Conservation (phyloP, 2,888 invertebrate genomes). For the Lobophora halterata region DNA sequence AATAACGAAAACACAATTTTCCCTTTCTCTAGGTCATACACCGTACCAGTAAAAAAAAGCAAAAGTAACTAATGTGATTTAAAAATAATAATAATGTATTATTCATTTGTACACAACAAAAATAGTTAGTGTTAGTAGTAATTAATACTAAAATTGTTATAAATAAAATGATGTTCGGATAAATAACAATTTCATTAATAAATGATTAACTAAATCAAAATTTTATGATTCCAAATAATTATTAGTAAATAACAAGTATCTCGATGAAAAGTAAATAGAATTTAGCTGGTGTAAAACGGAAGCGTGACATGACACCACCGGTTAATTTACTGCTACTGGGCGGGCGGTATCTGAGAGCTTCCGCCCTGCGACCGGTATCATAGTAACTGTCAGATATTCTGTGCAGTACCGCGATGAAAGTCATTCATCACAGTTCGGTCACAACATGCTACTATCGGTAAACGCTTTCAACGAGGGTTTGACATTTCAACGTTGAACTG, state of each 20-base stretch:
- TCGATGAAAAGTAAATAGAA: too few relatives aligned
- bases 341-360: conserved; percentile 64
- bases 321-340: conserved; percentile 61
- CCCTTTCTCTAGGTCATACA: conserved; percentile 38
- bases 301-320: conserved; percentile 50
- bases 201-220: too few relatives aligned
- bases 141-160: too few relatives aligned
- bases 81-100: too few relatives aligned
- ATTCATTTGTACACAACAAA: too few relatives aligned
- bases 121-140: too few relatives aligned
- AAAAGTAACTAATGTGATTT: not conserved
- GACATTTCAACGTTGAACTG: conserved; percentile 23
- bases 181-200: too few relatives aligned
- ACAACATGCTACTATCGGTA: conserved; percentile 56
- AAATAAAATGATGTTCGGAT: too few relatives aligned
- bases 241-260: too few relatives aligned
- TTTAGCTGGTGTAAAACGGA: conserved; percentile 48
- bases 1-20: conserved; percentile 45
- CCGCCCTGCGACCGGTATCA: conserved; percentile 53
- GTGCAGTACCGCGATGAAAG: conserved; percentile 51
- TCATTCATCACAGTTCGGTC: conserved; percentile 70
- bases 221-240: too few relatives aligned
- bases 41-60: not conserved
- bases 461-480: conserved; percentile 36
- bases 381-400: too few relatives aligned